A percentile compares a stretch with the other conserved stretches of the same genome.
These are phyloP conservation scores for Ciconia stormi DNA, from an alignment of 2,113 vertebrate genomes.

Conservation along the genomic window DNA sequence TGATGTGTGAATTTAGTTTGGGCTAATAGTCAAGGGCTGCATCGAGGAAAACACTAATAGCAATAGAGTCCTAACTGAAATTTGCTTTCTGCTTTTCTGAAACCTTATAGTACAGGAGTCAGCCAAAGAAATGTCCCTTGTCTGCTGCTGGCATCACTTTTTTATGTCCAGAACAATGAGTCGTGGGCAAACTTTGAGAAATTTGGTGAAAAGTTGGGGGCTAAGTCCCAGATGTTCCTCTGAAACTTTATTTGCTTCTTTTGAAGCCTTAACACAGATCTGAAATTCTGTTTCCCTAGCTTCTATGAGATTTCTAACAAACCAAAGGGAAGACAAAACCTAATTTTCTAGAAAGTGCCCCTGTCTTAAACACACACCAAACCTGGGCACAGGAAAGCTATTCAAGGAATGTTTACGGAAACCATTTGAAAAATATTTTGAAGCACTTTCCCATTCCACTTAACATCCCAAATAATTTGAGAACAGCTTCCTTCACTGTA, in stretches of 20 bases:
- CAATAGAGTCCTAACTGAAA: not conserved
- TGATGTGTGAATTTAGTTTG: not conserved
- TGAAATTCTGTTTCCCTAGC: not conserved
- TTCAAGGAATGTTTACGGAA: constrained; percentile 41
- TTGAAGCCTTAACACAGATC: not conserved
- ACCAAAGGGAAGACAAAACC: not conserved
- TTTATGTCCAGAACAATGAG: not conserved
- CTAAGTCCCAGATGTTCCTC: not conserved
- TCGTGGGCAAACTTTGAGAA: not conserved
- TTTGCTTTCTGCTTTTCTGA: not conserved
- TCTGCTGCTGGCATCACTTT: not conserved
- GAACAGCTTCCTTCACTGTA: not conserved
- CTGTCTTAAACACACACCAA: not conserved
- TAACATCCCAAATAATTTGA: not conserved
- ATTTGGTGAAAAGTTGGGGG: not conserved
- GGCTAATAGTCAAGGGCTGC: not conserved
- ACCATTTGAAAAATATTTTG: not conserved
- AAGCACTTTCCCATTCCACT: constrained; percentile 12
- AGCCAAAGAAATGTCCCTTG: not conserved
- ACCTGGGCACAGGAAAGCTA: not conserved
- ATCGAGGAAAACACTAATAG: not conserved
- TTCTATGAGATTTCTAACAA: not conserved
- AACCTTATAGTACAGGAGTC: not conserved
- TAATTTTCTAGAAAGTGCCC: not conserved
- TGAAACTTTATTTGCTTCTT: constrained; percentile 3